Percentiles rank a stretch among this genome's conserved stretches.
These are phyloP conservation scores for Nasonia longicornis DNA, from an alignment of 1,140 invertebrate species.

Conservation along the genomic window DNA sequence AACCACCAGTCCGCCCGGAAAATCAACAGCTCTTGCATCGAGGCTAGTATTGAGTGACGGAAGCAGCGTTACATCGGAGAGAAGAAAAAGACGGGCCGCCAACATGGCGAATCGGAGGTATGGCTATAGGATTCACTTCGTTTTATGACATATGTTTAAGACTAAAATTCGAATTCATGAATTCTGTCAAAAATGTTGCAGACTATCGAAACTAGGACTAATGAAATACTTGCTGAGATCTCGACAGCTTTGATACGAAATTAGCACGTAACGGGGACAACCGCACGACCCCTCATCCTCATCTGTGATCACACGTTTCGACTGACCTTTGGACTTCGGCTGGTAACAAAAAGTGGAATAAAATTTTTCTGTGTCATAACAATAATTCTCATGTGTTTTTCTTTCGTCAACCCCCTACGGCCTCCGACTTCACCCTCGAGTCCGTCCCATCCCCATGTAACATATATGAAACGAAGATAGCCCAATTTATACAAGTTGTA, in stretches of 20 bases:
- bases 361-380: constrained; percentile 69
- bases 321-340: constrained; percentile 64
- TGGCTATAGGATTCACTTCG: neutral
- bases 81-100: constrained; percentile 58
- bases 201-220: constrained; percentile 56
- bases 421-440: neutral
- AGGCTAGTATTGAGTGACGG: constrained; percentile 63
- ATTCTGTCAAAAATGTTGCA: constrained; percentile 22
- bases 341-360: constrained; percentile 67
- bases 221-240: constrained; percentile 63
- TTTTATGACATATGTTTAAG: too few species aligned
- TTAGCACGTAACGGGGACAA: constrained; percentile 61
- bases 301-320: constrained; percentile 70
- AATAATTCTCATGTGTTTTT: constrained; percentile 48
- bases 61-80: constrained; percentile 58
- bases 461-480: too few species aligned
- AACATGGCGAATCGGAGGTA: constrained; percentile 55
- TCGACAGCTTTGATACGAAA: constrained; percentile 60
- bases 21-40: constrained; percentile 60
- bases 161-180: too few species aligned
- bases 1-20: constrained; percentile 61
- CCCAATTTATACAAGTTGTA: too few species aligned
- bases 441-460: neutral
- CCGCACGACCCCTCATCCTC: constrained; percentile 68
- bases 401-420: constrained; percentile 20